Conservation (phyloP, 2,888 invertebrate genomes). For the Cephus pulcher region DNA sequence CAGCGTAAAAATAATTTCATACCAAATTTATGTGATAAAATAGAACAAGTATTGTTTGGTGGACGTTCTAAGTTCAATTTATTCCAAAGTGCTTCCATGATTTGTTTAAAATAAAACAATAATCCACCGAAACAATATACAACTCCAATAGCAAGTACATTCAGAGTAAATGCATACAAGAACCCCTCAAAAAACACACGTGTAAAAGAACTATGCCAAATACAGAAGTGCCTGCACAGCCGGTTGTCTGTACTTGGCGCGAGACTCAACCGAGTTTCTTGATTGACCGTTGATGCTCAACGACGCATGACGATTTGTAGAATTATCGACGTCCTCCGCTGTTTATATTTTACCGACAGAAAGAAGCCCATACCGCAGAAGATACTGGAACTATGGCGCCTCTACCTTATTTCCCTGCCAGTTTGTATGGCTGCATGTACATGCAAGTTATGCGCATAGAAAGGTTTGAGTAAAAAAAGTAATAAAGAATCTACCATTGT, state of each 20-base stretch:
- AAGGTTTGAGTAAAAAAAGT: too few relatives aligned
- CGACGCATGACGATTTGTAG: background rate
- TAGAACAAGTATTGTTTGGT: constrained; percentile 45
- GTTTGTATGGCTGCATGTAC: too few relatives aligned
- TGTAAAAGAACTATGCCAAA: too few relatives aligned
- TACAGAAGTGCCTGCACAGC: too few relatives aligned
- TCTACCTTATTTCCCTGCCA: too few relatives aligned
- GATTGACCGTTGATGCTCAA: background rate
- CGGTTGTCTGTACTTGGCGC: too few relatives aligned
- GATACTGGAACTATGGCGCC: too few relatives aligned
- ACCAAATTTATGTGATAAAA: constrained; percentile 44
- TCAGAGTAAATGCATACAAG: background rate
- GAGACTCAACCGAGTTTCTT: too few relatives aligned
- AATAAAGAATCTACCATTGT: too few relatives aligned
- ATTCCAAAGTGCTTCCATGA: constrained; percentile 57
- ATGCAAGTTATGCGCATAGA: too few relatives aligned
- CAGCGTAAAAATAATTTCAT: constrained; percentile 18
- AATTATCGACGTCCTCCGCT: background rate
- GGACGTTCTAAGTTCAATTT: constrained; percentile 48
- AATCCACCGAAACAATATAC: background rate
- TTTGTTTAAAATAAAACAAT: background rate
- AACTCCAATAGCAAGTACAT: background rate
- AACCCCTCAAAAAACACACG: too few relatives aligned
- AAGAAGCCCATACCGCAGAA: background rate
- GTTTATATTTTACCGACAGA: background rate